These are phyloP conservation scores for Chrysocyon brachyurus DNA, from an alignment of 2,797 vertebrate genomes.

Conservation along the genomic window DNA sequence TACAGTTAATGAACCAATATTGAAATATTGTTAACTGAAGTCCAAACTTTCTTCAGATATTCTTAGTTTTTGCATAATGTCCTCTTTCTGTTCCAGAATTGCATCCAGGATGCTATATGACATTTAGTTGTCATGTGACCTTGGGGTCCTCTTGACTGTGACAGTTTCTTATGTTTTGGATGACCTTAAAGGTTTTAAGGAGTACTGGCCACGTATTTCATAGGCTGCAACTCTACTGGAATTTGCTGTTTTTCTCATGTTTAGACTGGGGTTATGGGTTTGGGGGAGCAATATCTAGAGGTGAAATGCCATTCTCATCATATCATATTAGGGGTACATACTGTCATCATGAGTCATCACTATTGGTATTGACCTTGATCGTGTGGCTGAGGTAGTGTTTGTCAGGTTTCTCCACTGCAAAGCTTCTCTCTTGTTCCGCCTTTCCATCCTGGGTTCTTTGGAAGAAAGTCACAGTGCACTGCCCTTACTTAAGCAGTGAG, in stretches of 20 bases:
- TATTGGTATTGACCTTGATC: not conserved
- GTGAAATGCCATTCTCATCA: not conserved
- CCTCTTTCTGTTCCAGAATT: not conserved
- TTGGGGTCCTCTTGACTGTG: not conserved
- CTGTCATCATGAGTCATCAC: not conserved
- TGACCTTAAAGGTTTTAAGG: not conserved
- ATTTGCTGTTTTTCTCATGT: not conserved
- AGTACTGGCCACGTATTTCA: not conserved
- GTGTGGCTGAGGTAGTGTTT: not conserved
- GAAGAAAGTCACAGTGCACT: not conserved
- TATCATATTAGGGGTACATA: not conserved
- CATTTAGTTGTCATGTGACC: not conserved
- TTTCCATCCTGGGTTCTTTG: not conserved
- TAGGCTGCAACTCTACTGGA: not conserved
- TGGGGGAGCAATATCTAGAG: not conserved
- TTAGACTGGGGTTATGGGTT: not conserved
- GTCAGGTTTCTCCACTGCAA: not conserved
- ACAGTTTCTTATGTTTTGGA: conserved; percentile 1
- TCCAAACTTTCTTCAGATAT: not conserved
- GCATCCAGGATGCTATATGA: not conserved
- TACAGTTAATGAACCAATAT: not conserved
- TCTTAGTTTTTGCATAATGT: not conserved
- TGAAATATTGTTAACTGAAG: not conserved
- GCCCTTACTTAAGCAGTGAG: not conserved
- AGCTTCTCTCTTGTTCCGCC: not conserved